Base-by-base conservation (phyloP, 2,797 vertebrate species). In the Sebastes steindachneri region DNA sequence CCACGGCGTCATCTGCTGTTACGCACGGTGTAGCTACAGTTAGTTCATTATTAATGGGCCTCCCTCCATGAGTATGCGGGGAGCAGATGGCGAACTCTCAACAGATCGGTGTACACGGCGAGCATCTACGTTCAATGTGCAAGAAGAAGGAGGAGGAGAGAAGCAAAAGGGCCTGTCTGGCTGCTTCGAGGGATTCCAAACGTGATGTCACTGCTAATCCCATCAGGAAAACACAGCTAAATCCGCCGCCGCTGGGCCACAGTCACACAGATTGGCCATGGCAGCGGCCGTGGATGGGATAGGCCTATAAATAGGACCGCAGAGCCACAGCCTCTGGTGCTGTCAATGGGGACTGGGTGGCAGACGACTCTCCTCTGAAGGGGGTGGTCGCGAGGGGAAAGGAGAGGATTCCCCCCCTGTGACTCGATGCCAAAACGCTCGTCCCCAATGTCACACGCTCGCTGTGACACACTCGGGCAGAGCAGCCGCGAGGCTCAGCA, bases 161-260 rank as follows among this genome's bases (percentile, higher is more conserved):
- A 45, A 84, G 73, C 21, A 75, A 72, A 85, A 75, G 72, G 73
- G 77, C 45, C 79, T 14, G 69, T 75, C 75, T 41, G 79, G 81
- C 81, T 86, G 87, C 90, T 93, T 89, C 83, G 35, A 93, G 92
- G 90, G 88, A 93, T 84, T 93, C 87, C 90, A 88, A 93, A 93
- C 77, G 78, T 91, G 89, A 92, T 92, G 92, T 94, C 95, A 93
- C 83, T 85, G 82, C 82, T 84, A 89, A 93, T 95, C 89, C 84
- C 80, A 75, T 95, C 91, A 94, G 88, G 89, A 89, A 78, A 83
- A 80, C 79, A 79, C 62, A 67, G 90, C 81, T 78, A 88, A 91
- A 88, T 86, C 85, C 29, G 81, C 77, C 15, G 86, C 91, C 87
- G 68, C 69, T 31, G 77, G 93, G 87, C 89, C 77, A 9, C 68